Conservation (phyloP, 2,888 invertebrate genomes). For the Ichneumon xanthorius region DNA sequence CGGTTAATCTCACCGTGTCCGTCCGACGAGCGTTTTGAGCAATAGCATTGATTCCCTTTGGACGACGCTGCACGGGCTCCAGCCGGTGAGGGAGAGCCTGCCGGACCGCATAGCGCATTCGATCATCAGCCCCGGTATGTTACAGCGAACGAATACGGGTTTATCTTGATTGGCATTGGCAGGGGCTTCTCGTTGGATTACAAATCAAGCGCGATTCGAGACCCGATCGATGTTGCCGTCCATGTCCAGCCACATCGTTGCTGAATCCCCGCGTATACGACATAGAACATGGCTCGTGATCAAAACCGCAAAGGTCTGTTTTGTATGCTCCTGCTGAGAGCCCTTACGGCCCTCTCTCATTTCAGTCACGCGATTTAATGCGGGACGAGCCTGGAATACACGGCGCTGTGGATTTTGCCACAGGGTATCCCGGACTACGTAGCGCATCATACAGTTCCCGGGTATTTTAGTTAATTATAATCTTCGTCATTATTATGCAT, state of each 20-base stretch:
- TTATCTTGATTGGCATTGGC: constrained; percentile 34
- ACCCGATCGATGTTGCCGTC: not conserved
- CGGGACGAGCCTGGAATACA: not conserved
- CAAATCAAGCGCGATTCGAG: not conserved
- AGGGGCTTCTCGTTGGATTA: not conserved
- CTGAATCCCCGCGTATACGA: not conserved
- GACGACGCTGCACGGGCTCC: not conserved
- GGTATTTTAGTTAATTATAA: not conserved
- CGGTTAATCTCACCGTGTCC: not conserved
- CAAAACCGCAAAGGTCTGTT: too few species aligned
- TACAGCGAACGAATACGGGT: constrained; percentile 9
- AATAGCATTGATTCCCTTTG: not conserved
- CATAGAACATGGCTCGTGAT: too few species aligned
- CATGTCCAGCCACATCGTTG: not conserved
- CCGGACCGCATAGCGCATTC: not conserved
- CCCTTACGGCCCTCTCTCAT: too few species aligned
- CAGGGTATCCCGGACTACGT: not conserved
- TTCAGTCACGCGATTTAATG: too few species aligned
- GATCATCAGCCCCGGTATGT: constrained; percentile 21
- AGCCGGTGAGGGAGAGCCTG: not conserved
- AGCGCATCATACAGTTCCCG: not conserved
- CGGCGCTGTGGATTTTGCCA: not conserved
- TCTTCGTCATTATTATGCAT: not conserved
- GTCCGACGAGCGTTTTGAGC: not conserved
- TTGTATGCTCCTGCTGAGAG: too few species aligned